Evolutionary conservation across 1,140 invertebrate species (phyloP).

Genomic region (Drosophila mojavensis): DNA sequence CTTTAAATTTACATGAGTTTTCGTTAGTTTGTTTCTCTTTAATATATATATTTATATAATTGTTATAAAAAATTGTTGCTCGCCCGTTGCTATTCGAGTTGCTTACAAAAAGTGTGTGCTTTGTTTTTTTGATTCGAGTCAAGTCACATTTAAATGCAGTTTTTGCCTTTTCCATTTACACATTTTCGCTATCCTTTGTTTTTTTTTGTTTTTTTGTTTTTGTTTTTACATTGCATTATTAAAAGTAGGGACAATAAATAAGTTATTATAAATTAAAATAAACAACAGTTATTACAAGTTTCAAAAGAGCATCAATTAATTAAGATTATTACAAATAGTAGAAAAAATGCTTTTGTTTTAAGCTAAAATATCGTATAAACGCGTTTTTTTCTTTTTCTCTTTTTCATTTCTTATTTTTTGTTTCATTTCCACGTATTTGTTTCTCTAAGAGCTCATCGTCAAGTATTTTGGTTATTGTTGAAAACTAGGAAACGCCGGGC

Average conservation of each 20-base stretch:
- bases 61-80: slow-evolving; percentile 71
- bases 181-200: slow-evolving; percentile 57
- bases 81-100: slow-evolving; percentile 40
- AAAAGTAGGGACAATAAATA: slow-evolving; percentile 81
- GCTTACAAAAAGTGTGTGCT: slow-evolving; percentile 57
- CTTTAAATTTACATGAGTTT: slow-evolving; percentile 72
- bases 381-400: slow-evolving; percentile 1
- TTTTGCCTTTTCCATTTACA: slow-evolving; percentile 57
- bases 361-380: slow-evolving; percentile 63
- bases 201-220: slow-evolving; percentile 66
- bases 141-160: slow-evolving; percentile 76
- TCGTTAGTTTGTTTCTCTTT: slow-evolving; percentile 49
- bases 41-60: slow-evolving; percentile 41
- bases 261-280: slow-evolving; percentile 73
- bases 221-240: slow-evolving; percentile 74
- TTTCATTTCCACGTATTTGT: slow-evolving; percentile 8
- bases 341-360: slow-evolving; percentile 45
- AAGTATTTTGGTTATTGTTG: slow-evolving; percentile 45
- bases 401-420: not conserved
- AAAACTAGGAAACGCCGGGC: slow-evolving; percentile 43
- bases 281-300: slow-evolving; percentile 72
- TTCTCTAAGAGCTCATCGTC: slow-evolving; percentile 58
- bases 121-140: slow-evolving; percentile 73
- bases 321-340: slow-evolving; percentile 52
- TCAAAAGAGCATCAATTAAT: slow-evolving; percentile 58